Base-by-base conservation (phyloP, 1,140 invertebrate species). In the Achatina immaculata region DNA sequence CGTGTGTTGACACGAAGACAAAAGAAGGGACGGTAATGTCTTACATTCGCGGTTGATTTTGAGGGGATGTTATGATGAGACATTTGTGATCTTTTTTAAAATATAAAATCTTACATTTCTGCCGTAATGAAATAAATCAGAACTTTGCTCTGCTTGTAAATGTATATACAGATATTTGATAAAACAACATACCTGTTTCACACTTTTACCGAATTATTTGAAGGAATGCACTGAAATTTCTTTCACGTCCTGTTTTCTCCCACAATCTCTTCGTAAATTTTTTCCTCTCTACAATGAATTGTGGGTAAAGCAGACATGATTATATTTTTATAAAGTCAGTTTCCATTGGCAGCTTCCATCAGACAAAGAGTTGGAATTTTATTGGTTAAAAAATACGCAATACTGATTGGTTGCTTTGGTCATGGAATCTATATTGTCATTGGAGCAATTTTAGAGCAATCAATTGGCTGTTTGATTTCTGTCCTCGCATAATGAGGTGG, bases 291-390 rank as follows among this genome's bases (percentile, higher is more conserved):
- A 45, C 68, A 7, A 28, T 71, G 68, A 40, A 71, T 42, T 71
- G n/a, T 71, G 68, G 68, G 68, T 71, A 71, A 14, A 71, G 68
- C 68, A 45, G 68, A 71, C 68, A 71, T 71, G 7, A 71, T 40
- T 42, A 42, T 42, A 42, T 71, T 71, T 71, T 40, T 71, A 71
- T 71, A 71, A 71, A 42, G 19, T 42, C 7, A 7, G 19, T 42
- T 71, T 24, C 40, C 68, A 71, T 71, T 71, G 68, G 68, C 21
- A 7, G 9, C 38, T 7, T 42, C 6, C 9, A 2, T 38, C 2
- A 24, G 21, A 71, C 68, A 71, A 71, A 71, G 68, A 71, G 42
- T 1, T 42, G 14, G 4, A 2, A n/a, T 71, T 71, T 71, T 40
- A 71, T 71, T 71, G 68, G 68, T 71, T 71, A 71, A 40, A 40